These are phyloP conservation scores for Calyptomena viridis DNA, from an alignment of 2,113 vertebrate genomes.

Conservation along the genomic window DNA sequence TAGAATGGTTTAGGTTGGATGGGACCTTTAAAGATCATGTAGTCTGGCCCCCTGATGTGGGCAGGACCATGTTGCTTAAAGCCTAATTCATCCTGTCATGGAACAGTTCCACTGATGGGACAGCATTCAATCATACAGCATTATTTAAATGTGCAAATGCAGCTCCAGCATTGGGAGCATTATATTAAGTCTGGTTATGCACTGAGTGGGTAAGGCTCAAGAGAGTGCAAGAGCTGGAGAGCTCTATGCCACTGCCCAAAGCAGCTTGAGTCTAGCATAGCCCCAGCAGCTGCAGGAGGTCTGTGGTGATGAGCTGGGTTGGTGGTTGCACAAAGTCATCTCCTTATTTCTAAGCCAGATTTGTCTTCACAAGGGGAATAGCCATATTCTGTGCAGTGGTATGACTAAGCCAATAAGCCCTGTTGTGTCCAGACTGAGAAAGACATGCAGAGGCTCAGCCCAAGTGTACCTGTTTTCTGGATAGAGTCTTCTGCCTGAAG, in stretches of 20 bases:
- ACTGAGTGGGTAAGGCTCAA: neutral
- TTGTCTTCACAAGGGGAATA: neutral
- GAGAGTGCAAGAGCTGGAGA: neutral
- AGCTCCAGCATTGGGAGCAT: neutral
- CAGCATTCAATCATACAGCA: neutral
- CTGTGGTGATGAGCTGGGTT: neutral
- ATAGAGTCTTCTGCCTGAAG: neutral
- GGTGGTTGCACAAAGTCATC: neutral
- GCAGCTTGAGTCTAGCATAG: neutral
- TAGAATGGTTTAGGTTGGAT: neutral
- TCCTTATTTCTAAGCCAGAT: neutral
- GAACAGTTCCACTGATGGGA: neutral
- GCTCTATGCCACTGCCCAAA: neutral
- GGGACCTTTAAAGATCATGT: neutral
- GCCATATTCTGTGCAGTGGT: neutral
- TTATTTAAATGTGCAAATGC: neutral
- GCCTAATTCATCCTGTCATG: neutral
- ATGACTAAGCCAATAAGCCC: neutral
- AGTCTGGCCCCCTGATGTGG: fast-evolving
- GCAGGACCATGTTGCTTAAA: neutral
- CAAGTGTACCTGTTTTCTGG: neutral
- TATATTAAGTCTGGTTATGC: neutral
- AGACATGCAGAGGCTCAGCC: neutral
- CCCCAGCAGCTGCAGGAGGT: neutral
- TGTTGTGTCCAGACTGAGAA: neutral